A percentile compares a stretch with the other conserved stretches of the same genome.
These are phyloP conservation scores for Zaprionus gabonicus DNA, from an alignment of 1,140 invertebrate species.

Conservation along the genomic window DNA sequence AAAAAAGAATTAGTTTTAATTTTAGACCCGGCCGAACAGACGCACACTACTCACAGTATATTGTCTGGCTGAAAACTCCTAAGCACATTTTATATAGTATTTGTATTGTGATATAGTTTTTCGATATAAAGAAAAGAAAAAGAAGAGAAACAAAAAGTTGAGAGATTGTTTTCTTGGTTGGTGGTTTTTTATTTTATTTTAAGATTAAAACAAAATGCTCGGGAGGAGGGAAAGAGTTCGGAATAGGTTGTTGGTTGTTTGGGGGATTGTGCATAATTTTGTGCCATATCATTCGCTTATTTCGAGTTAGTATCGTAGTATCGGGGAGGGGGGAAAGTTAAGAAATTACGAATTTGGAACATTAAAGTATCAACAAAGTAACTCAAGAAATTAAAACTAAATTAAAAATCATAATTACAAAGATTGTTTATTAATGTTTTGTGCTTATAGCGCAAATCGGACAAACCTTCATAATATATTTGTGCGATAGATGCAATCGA, in stretches of 20 bases:
- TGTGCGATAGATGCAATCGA: not conserved
- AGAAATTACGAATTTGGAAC: not conserved
- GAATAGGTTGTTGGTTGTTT: not conserved
- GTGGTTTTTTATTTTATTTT: conserved; percentile 12
- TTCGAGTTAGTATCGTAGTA: conserved; percentile 1
- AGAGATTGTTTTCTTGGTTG: conserved; percentile 45
- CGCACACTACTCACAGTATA: conserved; percentile 84
- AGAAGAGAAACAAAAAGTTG: conserved; percentile 75
- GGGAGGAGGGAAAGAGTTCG: not conserved
- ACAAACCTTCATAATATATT: conserved; percentile 16
- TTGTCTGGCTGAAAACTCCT: conserved; percentile 84
- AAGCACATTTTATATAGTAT: conserved; percentile 55
- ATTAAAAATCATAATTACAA: conserved; percentile 8
- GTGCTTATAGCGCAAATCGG: not conserved
- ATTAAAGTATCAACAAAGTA: conserved; percentile 6
- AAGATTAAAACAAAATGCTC: conserved; percentile 39
- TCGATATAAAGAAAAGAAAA: conserved; percentile 69
- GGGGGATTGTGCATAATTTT: conserved; percentile 8
- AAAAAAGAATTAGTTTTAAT: conserved; percentile 13
- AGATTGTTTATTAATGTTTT: not conserved
- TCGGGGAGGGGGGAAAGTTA: not conserved
- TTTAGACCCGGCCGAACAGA: conserved; percentile 33
- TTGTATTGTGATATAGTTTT: conserved; percentile 32
- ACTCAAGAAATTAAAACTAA: conserved; percentile 6
- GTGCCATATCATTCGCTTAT: conserved; percentile 7